A percentile compares a stretch with the other conserved stretches of the same genome.
Conservation (phyloP, 2,113 vertebrate species). For the Lonchura striata region DNA sequence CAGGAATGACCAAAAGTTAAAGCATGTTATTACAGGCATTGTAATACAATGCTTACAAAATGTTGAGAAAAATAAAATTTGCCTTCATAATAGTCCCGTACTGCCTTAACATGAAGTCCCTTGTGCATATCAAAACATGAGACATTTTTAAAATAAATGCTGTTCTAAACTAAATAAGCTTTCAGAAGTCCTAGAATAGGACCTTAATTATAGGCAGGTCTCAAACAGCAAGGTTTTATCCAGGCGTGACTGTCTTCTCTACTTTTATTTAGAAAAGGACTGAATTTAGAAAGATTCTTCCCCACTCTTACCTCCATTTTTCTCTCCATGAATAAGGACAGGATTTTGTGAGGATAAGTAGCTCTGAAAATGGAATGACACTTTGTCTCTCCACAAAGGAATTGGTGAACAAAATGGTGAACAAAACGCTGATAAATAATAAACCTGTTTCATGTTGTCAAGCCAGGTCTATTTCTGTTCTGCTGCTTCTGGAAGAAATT, state of each 20-base stretch:
- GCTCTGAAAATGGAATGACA: background rate
- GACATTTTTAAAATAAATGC: background rate
- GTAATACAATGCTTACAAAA: background rate
- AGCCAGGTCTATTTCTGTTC: background rate
- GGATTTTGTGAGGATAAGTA: background rate
- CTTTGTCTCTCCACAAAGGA: background rate
- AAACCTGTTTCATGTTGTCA: background rate
- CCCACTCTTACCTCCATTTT: accelerated
- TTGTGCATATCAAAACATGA: background rate
- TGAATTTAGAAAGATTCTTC: background rate
- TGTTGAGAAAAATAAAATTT: background rate
- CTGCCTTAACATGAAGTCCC: background rate
- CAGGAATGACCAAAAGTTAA: background rate
- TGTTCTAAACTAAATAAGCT: background rate
- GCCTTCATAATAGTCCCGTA: background rate
- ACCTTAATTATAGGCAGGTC: background rate
- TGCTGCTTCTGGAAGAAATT: background rate
- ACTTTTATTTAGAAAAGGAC: background rate
- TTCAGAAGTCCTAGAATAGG: background rate
- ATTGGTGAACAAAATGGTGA: background rate
- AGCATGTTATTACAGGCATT: background rate
- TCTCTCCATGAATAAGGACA: background rate
- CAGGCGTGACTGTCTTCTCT: background rate
- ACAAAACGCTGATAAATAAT: background rate
- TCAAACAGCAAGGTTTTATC: background rate